These are phyloP conservation scores for Caenorhabditis tropicalis DNA, from an alignment of 1,140 invertebrate genomes.

Conservation along the genomic window DNA sequence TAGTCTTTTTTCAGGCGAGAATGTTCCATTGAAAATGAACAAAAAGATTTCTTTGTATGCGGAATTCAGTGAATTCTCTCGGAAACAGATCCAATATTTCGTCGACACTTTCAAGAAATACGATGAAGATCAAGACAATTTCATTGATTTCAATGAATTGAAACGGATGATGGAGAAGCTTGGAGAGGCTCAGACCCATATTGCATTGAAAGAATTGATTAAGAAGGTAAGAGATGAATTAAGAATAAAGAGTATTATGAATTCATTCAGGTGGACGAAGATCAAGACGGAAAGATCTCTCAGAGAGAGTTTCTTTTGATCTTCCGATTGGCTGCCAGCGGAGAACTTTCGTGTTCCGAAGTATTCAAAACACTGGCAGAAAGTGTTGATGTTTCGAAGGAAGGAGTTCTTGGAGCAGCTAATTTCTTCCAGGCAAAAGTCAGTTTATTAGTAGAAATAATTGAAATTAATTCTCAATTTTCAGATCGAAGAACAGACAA, in stretches of 20 bases:
- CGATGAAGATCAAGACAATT: slow-evolving; percentile 52
- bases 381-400: slow-evolving; percentile 53
- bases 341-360: slow-evolving; percentile 50
- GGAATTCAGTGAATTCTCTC: slow-evolving; percentile 51
- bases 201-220: slow-evolving; percentile 52
- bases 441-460: not conserved
- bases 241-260: not conserved
- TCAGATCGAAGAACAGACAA: slow-evolving; percentile 53
- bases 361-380: slow-evolving; percentile 52
- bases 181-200: slow-evolving; percentile 53
- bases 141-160: slow-evolving; percentile 53
- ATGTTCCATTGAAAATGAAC: slow-evolving; percentile 47
- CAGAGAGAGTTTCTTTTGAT: slow-evolving; percentile 52
- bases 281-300: slow-evolving; percentile 52
- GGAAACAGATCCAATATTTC: slow-evolving; percentile 55
- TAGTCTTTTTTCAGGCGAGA: slow-evolving; percentile 49
- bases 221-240: slow-evolving; percentile 27
- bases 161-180: slow-evolving; percentile 57
- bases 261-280: slow-evolving; percentile 49
- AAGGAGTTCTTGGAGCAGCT: slow-evolving; percentile 54
- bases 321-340: slow-evolving; percentile 54
- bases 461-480: not conserved
- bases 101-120: slow-evolving; percentile 55
- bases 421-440: slow-evolving; percentile 56
- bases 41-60: slow-evolving; percentile 45